phyloP scores from a whole-genome alignment of 2,888 invertebrate genomes.

The Parelbella ahira region DNA sequence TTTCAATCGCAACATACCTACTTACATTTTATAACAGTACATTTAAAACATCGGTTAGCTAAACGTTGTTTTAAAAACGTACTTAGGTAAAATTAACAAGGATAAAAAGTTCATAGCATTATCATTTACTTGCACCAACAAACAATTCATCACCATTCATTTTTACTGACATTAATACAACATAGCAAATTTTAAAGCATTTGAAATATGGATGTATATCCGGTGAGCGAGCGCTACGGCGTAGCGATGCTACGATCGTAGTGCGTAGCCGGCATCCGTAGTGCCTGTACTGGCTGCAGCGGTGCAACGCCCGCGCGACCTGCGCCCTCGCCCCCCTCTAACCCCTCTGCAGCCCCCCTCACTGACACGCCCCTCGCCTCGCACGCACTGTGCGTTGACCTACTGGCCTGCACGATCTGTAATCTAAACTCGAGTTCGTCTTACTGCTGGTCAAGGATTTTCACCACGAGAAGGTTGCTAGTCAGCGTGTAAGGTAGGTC shows the following conservation, averaged over 20 bases:
- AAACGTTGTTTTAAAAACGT: conserved; percentile 3
- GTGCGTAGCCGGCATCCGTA: conserved; percentile 54
- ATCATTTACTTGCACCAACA: background rate
- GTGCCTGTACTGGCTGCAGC: conserved; percentile 67
- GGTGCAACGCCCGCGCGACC: conserved; percentile 66
- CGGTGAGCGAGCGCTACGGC: conserved; percentile 39
- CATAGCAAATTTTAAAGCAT: conserved; percentile 13
- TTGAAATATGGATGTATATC: conserved; percentile 1
- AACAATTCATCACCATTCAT: conserved; percentile 24
- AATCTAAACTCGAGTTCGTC: conserved; percentile 58
- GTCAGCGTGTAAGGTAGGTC: conserved; percentile 20
- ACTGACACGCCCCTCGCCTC: conserved; percentile 44
- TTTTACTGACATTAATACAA: conserved; percentile 10
- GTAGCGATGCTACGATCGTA: conserved; percentile 45
- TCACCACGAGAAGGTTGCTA: conserved; percentile 14
- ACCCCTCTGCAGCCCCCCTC: conserved; percentile 32
- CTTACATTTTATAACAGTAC: conserved; percentile 2
- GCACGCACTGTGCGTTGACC: conserved; percentile 78
- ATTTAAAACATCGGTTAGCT: conserved; percentile 3
- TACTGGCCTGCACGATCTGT: conserved; percentile 78
- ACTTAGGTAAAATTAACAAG: no score
- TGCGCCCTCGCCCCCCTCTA: conserved; percentile 32
- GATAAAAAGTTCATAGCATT: background rate
- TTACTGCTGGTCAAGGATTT: conserved; percentile 37
- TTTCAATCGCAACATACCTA: conserved; percentile 9